Conservation (phyloP, 2,113 vertebrate genomes). For the Larimichthys polyactis region DNA sequence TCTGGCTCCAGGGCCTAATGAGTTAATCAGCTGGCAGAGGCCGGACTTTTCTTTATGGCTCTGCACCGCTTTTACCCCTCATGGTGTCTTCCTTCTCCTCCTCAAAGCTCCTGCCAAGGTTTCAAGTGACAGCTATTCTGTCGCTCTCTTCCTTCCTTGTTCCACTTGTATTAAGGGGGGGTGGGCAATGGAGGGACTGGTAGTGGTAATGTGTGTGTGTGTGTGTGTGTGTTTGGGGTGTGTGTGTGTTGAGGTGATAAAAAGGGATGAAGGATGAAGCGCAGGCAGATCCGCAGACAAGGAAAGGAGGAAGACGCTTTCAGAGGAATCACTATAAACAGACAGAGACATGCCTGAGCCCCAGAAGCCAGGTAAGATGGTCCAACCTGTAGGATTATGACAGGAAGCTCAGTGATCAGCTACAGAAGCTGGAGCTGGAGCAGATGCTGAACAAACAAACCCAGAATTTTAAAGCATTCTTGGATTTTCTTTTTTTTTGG, state of each 20-base stretch:
- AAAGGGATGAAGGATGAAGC: conserved; percentile 75
- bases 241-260: conserved; percentile 72
- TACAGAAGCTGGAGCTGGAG: neutral
- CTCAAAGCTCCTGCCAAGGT: conserved; percentile 74
- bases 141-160: conserved; percentile 69
- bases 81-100: conserved; percentile 59
- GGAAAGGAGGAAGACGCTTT: conserved; percentile 62
- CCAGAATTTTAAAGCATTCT: neutral
- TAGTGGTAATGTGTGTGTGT: conserved; percentile 33
- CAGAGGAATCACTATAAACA: conserved; percentile 66
- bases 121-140: conserved; percentile 80
- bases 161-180: conserved; percentile 31
- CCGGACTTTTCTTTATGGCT: conserved; percentile 47
- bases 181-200: conserved; percentile 46
- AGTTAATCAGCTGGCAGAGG: conserved; percentile 67
- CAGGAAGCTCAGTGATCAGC: neutral
- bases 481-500: neutral
- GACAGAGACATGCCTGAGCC: conserved; percentile 83
- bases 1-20: conserved; percentile 32
- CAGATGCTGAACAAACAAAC: neutral
- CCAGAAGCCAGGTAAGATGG: conserved; percentile 82
- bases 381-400: conserved; percentile 29
- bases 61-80: conserved; percentile 58
- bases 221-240: neutral
- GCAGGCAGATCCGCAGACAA: conserved; percentile 69